Percentiles rank a stretch among this genome's conserved stretches.
phyloP scores from a whole-genome alignment of 2,888 invertebrate species.

The Coenonympha arcania region DNA sequence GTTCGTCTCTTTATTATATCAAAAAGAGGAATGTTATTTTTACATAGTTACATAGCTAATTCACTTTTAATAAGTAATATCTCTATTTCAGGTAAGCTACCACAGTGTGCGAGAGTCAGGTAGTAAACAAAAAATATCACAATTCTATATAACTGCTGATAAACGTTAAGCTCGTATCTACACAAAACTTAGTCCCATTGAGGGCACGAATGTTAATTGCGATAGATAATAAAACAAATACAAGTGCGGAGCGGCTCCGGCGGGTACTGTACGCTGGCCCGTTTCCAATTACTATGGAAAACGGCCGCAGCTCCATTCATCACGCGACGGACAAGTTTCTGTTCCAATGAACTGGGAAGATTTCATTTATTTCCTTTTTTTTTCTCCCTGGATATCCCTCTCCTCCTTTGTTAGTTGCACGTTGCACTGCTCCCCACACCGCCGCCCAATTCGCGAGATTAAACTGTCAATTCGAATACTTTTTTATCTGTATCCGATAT shows the following conservation, averaged over 20 bases:
- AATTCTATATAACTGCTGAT: neutral
- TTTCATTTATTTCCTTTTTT: constrained; percentile 31
- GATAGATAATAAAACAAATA: constrained; percentile 27
- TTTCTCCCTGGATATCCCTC: neutral
- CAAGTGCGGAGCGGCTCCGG: constrained; percentile 17
- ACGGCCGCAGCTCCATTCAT: constrained; percentile 28
- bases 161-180: neutral
- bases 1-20: no score
- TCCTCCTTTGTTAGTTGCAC: constrained; percentile 22
- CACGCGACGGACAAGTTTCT: constrained; percentile 30
- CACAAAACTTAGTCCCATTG: constrained; percentile 5
- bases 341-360: constrained; percentile 31
- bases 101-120: no score
- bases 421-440: constrained; percentile 33
- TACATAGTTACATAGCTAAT: no score
- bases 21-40: no score
- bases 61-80: no score
- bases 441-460: constrained; percentile 55
- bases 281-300: constrained; percentile 30
- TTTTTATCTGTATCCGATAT: constrained; percentile 42
- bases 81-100: no score
- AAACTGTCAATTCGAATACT: constrained; percentile 63
- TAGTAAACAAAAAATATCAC: no score
- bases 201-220: constrained; percentile 11
- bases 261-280: no score